Evolutionary conservation across 1,140 invertebrate genomes (phyloP).

Genomic region (Drosophila parabipectinata): DNA sequence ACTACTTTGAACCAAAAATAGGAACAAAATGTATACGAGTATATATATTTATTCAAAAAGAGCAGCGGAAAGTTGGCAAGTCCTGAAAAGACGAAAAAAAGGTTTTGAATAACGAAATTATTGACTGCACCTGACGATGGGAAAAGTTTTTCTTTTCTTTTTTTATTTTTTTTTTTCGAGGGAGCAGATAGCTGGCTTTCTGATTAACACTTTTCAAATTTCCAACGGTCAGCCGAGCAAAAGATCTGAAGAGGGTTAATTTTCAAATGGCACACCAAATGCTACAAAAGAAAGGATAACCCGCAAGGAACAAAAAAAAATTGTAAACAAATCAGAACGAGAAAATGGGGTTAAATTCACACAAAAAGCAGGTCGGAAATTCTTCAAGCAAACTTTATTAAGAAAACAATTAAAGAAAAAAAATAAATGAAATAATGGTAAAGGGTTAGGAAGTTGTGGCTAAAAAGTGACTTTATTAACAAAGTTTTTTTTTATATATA

Average conservation of each 20-base stretch:
- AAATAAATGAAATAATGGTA: background rate
- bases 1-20: conserved; percentile 16
- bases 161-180: background rate
- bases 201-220: conserved; percentile 34
- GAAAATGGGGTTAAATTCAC: background rate
- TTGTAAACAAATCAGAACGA: conserved; percentile 25
- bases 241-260: conserved; percentile 10
- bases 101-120: conserved; percentile 36
- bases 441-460: no score
- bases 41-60: background rate
- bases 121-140: conserved; percentile 39
- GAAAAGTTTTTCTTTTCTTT: conserved; percentile 11
- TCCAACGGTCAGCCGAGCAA: conserved; percentile 5
- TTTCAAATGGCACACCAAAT: conserved; percentile 1
- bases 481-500: no score
- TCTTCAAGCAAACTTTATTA: conserved; percentile 31
- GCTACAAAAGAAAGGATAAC: conserved; percentile 1
- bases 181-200: background rate
- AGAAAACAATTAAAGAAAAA: conserved; percentile 15
- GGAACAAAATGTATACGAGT: background rate
- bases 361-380: conserved; percentile 8
- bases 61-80: conserved; percentile 14
- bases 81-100: background rate
- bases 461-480: no score
- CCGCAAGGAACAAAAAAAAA: conserved; percentile 22